Base-by-base conservation (phyloP, 1,140 invertebrate species). In the Caenorhabditis inopinata region DNA sequence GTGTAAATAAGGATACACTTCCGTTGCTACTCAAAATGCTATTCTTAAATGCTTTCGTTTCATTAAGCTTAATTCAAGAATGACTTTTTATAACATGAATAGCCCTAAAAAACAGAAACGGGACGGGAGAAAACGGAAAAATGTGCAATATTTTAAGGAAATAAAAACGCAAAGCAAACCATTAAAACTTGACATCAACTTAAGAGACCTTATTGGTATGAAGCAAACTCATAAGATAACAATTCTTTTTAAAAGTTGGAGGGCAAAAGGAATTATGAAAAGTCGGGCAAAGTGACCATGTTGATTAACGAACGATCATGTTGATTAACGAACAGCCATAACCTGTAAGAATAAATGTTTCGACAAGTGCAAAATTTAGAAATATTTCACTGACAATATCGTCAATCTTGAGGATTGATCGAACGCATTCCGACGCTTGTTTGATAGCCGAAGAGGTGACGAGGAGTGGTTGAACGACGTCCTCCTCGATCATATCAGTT, bases 341-440 rank as follows among this genome's bases (percentile, higher is more conserved):
- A 77, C 75, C 75, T 77, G 75, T 6, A 77, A 42, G 6, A 49
- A 11, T 35, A 45, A 11, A 4, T 27, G 35, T 23, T 4, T 49
- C 16, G 25, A 21, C 9, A 35, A 23, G 7, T 25, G 25, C 29
- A 6, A 38, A 62, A 42, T n/a, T 35, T 2, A 32, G 18, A 35
- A 77, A 25, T 48, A 75, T n/a, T 21, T 16, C 79, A 84, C 85
- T 89, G 83, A 93, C 92, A 90, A 99, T 97, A 90, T 99, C 97
- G 90, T 99, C 97, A 87, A 99, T 99, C 91, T 99, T 99, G 79
- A 99, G 91, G 90, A 99, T 98, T 83, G 94, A 95, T 76, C 96
- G 92, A 75, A 99, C 95, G 75, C 96, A 98, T 91, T 99, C 97
- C 0, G 96, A 93, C 82, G 97, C 94, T 80, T 99, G 92, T 76